A percentile compares a stretch with the other conserved stretches of the same genome.
Evolutionary conservation across 2,888 invertebrate species (phyloP).

Genomic region (Coenonympha glycerion): DNA sequence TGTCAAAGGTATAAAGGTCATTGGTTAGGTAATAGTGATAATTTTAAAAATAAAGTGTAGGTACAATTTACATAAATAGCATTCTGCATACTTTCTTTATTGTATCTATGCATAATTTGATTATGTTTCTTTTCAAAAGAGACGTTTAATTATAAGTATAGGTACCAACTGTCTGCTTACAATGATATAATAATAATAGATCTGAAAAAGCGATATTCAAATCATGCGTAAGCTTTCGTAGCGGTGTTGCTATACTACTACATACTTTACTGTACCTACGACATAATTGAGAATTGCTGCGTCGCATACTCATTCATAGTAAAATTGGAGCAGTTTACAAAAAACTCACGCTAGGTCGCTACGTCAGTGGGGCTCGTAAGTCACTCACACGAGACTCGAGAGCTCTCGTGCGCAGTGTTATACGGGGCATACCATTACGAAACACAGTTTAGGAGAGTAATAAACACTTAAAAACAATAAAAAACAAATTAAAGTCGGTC

Average conservation of each 20-base stretch:
- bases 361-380: conserved; percentile 34
- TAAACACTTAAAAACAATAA: conserved; percentile 69
- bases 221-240: conserved; percentile 15
- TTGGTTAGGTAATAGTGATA: not conserved
- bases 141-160: not conserved
- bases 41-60: not conserved
- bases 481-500: conserved; percentile 65
- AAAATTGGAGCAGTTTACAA: conserved; percentile 38
- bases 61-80: not conserved
- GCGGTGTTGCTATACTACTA: conserved; percentile 11
- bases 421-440: conserved; percentile 48
- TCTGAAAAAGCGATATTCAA: conserved; percentile 3
- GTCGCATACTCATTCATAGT: conserved; percentile 29
- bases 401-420: conserved; percentile 32
- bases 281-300: conserved; percentile 17
- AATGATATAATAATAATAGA: not conserved
- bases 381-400: conserved; percentile 42
- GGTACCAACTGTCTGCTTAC: too few species aligned
- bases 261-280: conserved; percentile 7
- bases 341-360: conserved; percentile 41
- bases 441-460: conserved; percentile 65
- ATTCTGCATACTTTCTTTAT: not conserved
- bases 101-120: not conserved
- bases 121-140: not conserved
- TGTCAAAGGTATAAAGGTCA: not conserved